Percentiles rank a stretch among this genome's conserved stretches.
Evolutionary conservation across 2,797 vertebrate species (phyloP).

Genomic region (Peromyscus melanophrys): DNA sequence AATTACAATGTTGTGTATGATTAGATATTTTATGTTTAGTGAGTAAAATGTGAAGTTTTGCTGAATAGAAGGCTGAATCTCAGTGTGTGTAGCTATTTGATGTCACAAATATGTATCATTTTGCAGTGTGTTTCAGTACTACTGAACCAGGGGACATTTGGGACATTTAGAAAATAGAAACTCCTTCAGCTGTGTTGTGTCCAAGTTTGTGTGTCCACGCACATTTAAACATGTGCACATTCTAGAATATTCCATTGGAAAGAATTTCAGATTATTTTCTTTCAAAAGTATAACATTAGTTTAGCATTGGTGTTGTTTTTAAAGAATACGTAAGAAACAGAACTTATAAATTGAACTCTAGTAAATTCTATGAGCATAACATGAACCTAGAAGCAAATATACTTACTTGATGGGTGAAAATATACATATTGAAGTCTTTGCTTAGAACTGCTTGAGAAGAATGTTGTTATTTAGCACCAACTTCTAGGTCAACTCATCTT

Average conservation of each 20-base stretch:
- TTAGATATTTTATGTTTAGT: background rate
- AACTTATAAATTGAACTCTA: constrained; percentile 1
- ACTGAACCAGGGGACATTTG: background rate
- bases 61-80: background rate
- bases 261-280: background rate
- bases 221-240: too few species aligned
- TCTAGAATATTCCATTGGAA: background rate
- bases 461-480: background rate
- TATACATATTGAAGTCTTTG: background rate
- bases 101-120: background rate
- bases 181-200: background rate
- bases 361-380: background rate
- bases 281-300: background rate
- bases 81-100: background rate
- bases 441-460: background rate
- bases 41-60: background rate
- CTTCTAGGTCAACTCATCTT: background rate
- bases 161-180: background rate
- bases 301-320: background rate
- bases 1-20: background rate
- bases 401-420: background rate
- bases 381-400: background rate
- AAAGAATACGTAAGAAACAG: background rate
- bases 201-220: background rate
- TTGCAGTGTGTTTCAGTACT: background rate